Evolutionary conservation across 92 coral and sea anemone species (phyloP).

Genomic region (Pocillopora grandis): DNA sequence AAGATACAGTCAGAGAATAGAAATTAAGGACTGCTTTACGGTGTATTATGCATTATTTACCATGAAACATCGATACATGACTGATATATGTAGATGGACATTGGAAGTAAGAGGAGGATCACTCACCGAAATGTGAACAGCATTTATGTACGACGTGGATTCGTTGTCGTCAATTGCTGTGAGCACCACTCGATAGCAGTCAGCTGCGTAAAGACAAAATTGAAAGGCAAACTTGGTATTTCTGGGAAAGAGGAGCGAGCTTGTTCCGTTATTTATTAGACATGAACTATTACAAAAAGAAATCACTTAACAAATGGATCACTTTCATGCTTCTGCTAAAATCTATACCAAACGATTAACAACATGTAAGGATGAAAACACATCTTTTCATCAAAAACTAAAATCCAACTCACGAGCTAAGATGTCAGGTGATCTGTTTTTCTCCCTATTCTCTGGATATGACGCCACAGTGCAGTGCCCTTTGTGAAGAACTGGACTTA

Average conservation of each 20-base stretch:
- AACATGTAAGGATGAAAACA: not conserved
- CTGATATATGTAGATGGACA: not conserved
- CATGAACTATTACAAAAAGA: not conserved
- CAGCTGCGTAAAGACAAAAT: slow-evolving; percentile 63
- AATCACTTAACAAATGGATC: too few species aligned
- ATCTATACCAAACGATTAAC: not conserved
- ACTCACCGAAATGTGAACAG: slow-evolving; percentile 92
- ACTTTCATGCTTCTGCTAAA: not conserved
- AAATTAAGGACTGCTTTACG: too few species aligned
- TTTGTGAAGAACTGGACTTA: slow-evolving; percentile 87
- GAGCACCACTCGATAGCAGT: slow-evolving; percentile 83
- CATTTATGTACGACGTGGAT: slow-evolving; percentile 88
- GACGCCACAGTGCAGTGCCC: slow-evolving; percentile 84
- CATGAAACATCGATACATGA: too few species aligned
- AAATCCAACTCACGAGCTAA: slow-evolving; percentile 78
- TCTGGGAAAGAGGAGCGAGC: not conserved
- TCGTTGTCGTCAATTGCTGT: slow-evolving; percentile 94
- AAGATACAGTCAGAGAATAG: too few species aligned
- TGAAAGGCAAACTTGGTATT: not conserved
- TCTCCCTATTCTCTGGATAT: slow-evolving; percentile 88
- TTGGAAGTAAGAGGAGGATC: not conserved
- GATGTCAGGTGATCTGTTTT: slow-evolving; percentile 88
- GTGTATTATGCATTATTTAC: too few species aligned
- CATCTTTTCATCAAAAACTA: not conserved
- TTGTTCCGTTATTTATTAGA: too few species aligned